These are phyloP conservation scores for Tenthredo amoena DNA, from an alignment of 2,888 invertebrate genomes.

Conservation along the genomic window DNA sequence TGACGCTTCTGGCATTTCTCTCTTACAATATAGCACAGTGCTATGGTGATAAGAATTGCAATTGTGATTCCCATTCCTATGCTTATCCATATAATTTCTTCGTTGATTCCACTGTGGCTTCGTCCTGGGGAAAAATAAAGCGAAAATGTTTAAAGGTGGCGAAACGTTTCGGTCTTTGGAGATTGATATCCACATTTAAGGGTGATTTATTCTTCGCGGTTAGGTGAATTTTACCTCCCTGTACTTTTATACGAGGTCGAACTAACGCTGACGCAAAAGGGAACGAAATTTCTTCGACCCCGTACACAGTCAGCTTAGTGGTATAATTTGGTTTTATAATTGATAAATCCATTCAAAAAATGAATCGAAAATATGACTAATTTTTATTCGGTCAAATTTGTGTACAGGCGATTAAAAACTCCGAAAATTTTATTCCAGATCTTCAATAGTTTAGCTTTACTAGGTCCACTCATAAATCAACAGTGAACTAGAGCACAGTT, in stretches of 20 bases:
- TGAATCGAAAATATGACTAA: not conserved
- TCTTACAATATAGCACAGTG: slow-evolving; percentile 89
- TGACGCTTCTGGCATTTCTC: slow-evolving; percentile 90
- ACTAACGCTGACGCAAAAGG: not conserved
- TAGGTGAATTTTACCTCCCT: not conserved
- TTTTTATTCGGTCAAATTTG: not conserved
- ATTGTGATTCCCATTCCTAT: slow-evolving; percentile 93
- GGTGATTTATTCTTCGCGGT: not conserved
- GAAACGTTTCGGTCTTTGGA: not conserved
- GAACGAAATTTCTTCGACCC: not conserved
- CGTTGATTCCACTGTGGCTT: slow-evolving; percentile 91
- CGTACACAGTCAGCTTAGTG: not conserved
- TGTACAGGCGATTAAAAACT: not conserved
- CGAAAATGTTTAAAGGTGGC: not conserved
- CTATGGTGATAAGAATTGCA: slow-evolving; percentile 89
- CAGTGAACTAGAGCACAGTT: slow-evolving; percentile 5
- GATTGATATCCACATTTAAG: not conserved
- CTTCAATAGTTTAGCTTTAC: slow-evolving; percentile 36
- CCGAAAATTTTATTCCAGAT: slow-evolving; percentile 52
- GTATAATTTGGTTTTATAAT: not conserved
- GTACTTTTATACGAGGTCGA: too few relatives aligned
- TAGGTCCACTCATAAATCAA: not conserved
- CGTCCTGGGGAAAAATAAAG: slow-evolving; percentile 81
- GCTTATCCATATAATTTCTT: slow-evolving; percentile 94
- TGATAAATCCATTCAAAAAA: not conserved